Base-by-base conservation (phyloP, 2,888 invertebrate genomes). In the Enchytraeus crypticus region DNA sequence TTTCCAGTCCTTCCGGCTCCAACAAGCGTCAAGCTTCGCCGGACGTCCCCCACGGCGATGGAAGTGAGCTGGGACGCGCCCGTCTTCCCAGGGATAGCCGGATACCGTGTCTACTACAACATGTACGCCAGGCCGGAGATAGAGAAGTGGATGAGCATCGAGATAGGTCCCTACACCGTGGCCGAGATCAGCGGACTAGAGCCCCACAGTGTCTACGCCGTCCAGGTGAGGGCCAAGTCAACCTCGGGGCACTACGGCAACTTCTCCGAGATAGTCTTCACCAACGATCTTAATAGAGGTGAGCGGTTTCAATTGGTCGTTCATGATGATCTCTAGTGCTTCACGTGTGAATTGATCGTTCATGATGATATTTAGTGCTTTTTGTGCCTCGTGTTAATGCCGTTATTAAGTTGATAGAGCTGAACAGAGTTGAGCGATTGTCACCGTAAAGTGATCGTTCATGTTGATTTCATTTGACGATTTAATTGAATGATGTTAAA, bases 1-100 rank as follows among this genome's bases (percentile, higher is more conserved):
- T n/a, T n/a, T n/a, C n/a, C 92, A 76, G 92, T 93, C 74, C 90
- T 93, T 18, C 85, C 95, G 69, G 90, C 93, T 0, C 95, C 96
- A 0, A 89, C 90, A 86, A 86, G 88, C 58, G 90, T 96, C 0
- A 87, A 88, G 79, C 92, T 92, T 5, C 89, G 91, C 21, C 92
- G 95, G 1, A 92, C 92, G 0, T 91, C 92, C 0, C 90, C 91
- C 72, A 89, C 90, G 23, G 89, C 90, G 55, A 89, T 95, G 0
- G 92, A 95, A 81, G 91, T 81, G 23, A 73, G 74, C 56, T 81
- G 80, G 80, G 74, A 72, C 51, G 49, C 84, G 88, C 68, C 89
- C 85, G 68, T 70, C 23, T 32, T 75, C 69, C 69, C 73, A 4
- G 60, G 57, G 45, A 75, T 77, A 8, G 69, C 71, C 0, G 74